Percentiles rank a stretch among this genome's conserved stretches.
Evolutionary conservation across 2,113 vertebrate species (phyloP).

Genomic region (Gadus macrocephalus): DNA sequence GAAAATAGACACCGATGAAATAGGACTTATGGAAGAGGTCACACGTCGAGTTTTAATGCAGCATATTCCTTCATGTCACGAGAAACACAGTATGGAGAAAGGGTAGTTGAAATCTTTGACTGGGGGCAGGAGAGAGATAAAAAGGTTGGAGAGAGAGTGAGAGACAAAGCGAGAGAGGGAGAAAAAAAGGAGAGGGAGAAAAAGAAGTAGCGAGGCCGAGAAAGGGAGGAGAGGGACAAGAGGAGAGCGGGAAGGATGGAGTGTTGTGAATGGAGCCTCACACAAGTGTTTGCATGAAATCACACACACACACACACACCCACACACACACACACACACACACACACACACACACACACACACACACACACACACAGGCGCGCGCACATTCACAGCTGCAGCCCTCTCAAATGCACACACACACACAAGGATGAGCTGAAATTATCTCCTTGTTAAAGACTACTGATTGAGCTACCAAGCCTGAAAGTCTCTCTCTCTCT

Average conservation of each 20-base stretch:
- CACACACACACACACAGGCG: background rate
- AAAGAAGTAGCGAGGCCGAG: background rate
- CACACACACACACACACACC: background rate
- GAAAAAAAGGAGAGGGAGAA: background rate
- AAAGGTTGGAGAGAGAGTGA: background rate
- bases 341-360: background rate
- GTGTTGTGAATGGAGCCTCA: background rate
- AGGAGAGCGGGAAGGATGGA: background rate
- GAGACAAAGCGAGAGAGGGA: background rate
- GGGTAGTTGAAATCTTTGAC: too few relatives aligned
- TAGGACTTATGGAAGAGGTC: too few relatives aligned
- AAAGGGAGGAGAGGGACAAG: constrained; percentile 3
- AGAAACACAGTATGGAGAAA: too few relatives aligned
- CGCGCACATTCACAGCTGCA: background rate
- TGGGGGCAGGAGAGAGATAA: background rate
- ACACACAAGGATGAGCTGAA: background rate
- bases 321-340: constrained; percentile 4
- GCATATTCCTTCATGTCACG: too few relatives aligned
- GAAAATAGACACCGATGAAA: too few relatives aligned
- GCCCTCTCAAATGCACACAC: background rate
- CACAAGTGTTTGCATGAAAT: background rate
- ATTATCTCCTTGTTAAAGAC: background rate
- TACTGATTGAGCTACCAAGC: background rate
- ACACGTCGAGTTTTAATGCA: too few relatives aligned
- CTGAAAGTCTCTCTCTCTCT: background rate